phyloP scores from a whole-genome alignment of 64 coral and sea anemone genomes.

The Montipora cactus region DNA sequence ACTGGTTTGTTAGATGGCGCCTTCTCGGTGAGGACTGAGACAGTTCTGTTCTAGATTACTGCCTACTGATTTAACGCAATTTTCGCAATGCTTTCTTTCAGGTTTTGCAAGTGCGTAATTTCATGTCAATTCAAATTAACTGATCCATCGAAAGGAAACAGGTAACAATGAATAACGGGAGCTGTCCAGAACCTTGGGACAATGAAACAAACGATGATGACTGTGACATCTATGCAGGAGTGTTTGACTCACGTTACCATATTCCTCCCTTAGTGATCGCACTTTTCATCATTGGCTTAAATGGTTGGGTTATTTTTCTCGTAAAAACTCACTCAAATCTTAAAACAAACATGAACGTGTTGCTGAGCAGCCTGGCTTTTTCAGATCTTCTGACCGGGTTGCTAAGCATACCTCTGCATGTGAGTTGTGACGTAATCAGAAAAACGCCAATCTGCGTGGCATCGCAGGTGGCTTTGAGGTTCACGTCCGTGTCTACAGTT shows the following conservation, averaged over 20 bases:
- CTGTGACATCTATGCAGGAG: neutral
- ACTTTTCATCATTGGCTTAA: constrained; percentile 63
- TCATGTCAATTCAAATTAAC: neutral
- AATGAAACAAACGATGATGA: neutral
- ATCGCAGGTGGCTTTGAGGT: constrained; percentile 26
- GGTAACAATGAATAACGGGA: neutral
- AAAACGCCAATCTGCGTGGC: constrained; percentile 23
- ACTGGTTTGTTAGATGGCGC: too few relatives aligned
- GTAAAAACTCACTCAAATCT: constrained; percentile 44
- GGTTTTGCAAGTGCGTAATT: neutral
- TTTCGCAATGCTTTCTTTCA: neutral
- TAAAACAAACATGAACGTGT: constrained; percentile 63
- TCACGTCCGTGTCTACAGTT: constrained; percentile 76
- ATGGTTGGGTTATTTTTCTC: constrained; percentile 47
- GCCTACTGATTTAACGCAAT: neutral
- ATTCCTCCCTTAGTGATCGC: constrained; percentile 50
- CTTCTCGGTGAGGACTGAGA: too few relatives aligned
- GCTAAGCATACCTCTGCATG: constrained; percentile 52
- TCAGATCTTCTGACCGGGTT: constrained; percentile 78
- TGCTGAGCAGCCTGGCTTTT: constrained; percentile 70
- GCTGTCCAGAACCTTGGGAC: neutral
- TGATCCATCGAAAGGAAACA: neutral
- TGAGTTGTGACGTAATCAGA: constrained; percentile 41
- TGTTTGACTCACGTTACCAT: neutral
- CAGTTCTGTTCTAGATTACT: too few relatives aligned